Base-by-base conservation (phyloP, 2,113 vertebrate genomes). In the Alethe diademata region DNA sequence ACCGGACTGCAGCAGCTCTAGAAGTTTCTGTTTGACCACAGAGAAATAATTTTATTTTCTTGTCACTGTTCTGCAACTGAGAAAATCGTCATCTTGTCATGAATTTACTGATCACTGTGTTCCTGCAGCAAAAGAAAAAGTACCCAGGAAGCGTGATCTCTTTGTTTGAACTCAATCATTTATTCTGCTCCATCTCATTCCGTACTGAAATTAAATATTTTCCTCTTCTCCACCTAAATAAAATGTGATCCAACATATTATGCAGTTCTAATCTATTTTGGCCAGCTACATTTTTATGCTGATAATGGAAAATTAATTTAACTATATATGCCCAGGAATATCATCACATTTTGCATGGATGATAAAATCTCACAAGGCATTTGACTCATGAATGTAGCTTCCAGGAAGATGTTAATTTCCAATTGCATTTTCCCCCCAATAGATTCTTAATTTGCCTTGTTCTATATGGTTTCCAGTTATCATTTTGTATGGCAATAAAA, bases 401-500 rank as follows among this genome's bases (percentile, higher is more conserved):
- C 83, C 95, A 96, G 78, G 48, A 94, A 93, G 57, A 88, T 82
- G 48, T 91, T 84, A 14, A 94, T 96, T 96, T 60, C 92, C 79
- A 93, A 93, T 80, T 91, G 86, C 90, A 87, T 61, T 96, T 96
- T 93, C 29, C 19, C 64, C 89, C 81, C 53, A 86, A 53, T 64
- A 96, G 76, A 85, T 75, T 96, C 86, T 97, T 97, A 96, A 97
- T 97, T 97, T 96, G 90, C 90, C 94, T 96, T 97, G 89, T 96
- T 97, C 89, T 95, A 65, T 95, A 75, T 95, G 83, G 72, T 93
- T 97, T 95, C 90, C 91, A 92, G 82, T 92, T 97, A 86, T 96
- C 88, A 95, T 96, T 96, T 91, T 93, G 64, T 70, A 91, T 6
- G 51, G 87, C 54, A 94, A 95, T 96, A 95, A 97, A 97, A 97